phyloP scores from a whole-genome alignment of 23 tunicate genomes.

The Oikopleura dioica region DNA sequence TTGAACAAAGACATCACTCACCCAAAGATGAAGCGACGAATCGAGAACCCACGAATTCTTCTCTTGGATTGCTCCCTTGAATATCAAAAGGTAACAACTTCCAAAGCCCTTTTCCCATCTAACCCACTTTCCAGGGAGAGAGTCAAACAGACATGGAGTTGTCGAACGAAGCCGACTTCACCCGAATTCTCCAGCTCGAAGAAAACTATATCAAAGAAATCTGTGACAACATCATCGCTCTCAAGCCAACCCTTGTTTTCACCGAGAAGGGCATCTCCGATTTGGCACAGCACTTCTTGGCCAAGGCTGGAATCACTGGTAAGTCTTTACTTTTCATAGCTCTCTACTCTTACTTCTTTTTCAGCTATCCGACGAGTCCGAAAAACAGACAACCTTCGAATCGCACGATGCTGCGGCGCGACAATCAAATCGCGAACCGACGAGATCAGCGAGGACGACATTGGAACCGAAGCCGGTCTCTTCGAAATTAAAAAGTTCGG shows the following conservation, averaged over 20 bases:
- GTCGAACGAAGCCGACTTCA: conserved; percentile 63
- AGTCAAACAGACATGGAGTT: conserved; percentile 72
- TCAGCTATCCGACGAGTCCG: conserved; percentile 72
- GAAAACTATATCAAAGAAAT: conserved; percentile 49
- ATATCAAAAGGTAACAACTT: conserved; percentile 42
- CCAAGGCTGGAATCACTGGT: conserved; percentile 70
- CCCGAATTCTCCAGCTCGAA: conserved; percentile 68
- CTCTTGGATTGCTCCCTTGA: conserved; percentile 79
- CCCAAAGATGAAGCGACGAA: conserved; percentile 71
- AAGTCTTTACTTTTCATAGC: too few species aligned
- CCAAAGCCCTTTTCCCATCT: too few species aligned
- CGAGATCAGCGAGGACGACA: conserved; percentile 49
- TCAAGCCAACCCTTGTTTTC: conserved; percentile 68
- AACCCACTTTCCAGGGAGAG: not conserved
- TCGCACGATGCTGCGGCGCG: conserved; percentile 79
- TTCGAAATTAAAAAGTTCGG: conserved; percentile 75
- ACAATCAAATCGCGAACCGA: conserved; percentile 85
- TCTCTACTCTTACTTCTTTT: too few species aligned
- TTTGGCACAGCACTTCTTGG: conserved; percentile 61
- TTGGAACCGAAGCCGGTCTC: conserved; percentile 68
- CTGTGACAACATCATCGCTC: conserved; percentile 41
- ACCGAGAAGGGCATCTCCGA: conserved; percentile 96
- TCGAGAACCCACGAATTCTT: conserved; percentile 69
- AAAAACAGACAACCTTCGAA: conserved; percentile 68
- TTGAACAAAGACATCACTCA: conserved; percentile 88